These are phyloP conservation scores for Somateria mollissima DNA, from an alignment of 2,797 vertebrate genomes.

Conservation along the genomic window DNA sequence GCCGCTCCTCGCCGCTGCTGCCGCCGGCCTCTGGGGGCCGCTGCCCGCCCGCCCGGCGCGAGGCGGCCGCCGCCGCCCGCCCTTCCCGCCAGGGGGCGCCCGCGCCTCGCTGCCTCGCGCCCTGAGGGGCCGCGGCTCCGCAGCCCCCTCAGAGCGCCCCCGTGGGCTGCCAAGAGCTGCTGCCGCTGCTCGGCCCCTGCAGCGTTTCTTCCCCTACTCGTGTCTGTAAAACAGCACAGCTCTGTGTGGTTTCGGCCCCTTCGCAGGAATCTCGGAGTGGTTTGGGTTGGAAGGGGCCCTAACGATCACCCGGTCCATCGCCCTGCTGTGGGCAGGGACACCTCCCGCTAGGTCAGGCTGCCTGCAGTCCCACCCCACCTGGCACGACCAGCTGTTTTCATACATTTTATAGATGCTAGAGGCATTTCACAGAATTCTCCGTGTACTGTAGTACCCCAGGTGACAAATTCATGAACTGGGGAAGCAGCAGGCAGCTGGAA, in stretches of 20 bases:
- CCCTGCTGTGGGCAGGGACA: too few relatives aligned
- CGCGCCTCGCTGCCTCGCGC: background rate
- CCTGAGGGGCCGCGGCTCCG: background rate
- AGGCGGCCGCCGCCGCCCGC: too few relatives aligned
- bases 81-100: background rate
- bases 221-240: fast-evolving
- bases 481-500: background rate
- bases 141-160: background rate
- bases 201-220: fast-evolving
- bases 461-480: background rate
- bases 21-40: background rate
- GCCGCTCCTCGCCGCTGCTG: too few relatives aligned
- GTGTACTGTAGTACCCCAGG: background rate
- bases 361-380: background rate
- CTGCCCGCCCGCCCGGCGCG: background rate
- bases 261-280: fast-evolving
- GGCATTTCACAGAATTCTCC: fast-evolving
- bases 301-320: too few relatives aligned
- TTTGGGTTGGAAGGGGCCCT: background rate
- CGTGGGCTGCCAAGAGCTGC: background rate
- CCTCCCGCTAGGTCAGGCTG: too few relatives aligned
- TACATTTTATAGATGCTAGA: fast-evolving
- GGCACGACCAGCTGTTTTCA: fast-evolving
- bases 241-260: fast-evolving
- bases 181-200: too few relatives aligned